Evolutionary conservation across 2,888 invertebrate species (phyloP), one percentile per base, ranked within the genome.

Genomic region (Dicyrtomina minuta): DNA sequence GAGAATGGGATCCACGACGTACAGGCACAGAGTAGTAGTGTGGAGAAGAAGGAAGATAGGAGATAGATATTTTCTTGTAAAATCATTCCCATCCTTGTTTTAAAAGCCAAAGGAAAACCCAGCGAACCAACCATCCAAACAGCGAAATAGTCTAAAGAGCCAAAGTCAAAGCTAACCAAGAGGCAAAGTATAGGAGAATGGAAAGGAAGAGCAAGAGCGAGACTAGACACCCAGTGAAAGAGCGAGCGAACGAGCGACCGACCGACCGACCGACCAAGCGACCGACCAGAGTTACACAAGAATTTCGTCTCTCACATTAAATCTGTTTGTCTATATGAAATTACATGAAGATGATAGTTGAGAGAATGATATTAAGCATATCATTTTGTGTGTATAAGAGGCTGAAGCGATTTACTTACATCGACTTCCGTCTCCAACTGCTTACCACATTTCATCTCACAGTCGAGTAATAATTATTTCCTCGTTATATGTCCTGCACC

Each of bases 381-480:
- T 61, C 24, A 20, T 27, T 61, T 20, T 26, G 46, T 22, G 22
- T 53, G 17, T 55, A 56, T 65, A 53, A 44, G 41, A 44, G 65
- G 55, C 44, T 43, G 43, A 39, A 53, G 65, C 65, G 65, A 65
- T 65, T 60, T 68, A 60, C 68, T 68, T 60, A 51, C 53, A 66
- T 61, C 15, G 53, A 68, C 53, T 68, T 68, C 68, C 68, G 68
- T 60, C 68, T 68, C 68, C 68, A 60, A 68, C 68, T 60, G 68
- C 60, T 60, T 68, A 68, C 68, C 68, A 53, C 60, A 68, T 68
- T 68, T 68, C 68, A 60, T 68, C 60, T 68, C 68, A 68, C 68
- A 60, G 68, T 68, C 24, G 68, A 61, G 68, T 53, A 68, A 68
- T 60, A 68, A 68, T 68, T 68, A 68, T 68, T 68, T 68, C 68